Base-by-base conservation (phyloP, 2,888 invertebrate genomes). In the Steinernema hermaphroditum region DNA sequence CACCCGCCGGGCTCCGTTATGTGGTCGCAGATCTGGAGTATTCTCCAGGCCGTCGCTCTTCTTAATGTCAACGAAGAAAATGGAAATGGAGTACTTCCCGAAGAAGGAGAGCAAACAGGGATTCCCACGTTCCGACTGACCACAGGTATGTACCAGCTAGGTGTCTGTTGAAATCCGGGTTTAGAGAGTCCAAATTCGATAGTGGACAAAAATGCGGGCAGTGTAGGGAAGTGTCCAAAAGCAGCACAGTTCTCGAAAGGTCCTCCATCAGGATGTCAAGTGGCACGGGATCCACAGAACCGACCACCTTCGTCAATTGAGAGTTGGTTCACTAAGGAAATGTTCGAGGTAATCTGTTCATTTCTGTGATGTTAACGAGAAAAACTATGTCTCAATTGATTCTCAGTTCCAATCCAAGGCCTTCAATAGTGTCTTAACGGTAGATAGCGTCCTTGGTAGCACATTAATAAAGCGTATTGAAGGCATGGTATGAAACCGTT, bases 271-370 rank as follows among this genome's bases (percentile, higher is more conserved):
- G 49, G 72, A 14, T 82, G 81, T 69, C 43, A 69, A 1, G 72
- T 41, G 8, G 73, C 80, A 2, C 46, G 75, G 8, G 82, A 82
- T 68, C 82, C 82, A 0, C 78, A 80, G 70, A 78, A 78, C 19
- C 68, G 75, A 43, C 80, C 82, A 0, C 29, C 74, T 16, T 74
- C 78, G 2, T 72, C 76, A 12, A 16, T 82, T 62, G 82, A 82
- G 57, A 54, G 70, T 0, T 82, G 82, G 82, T 80, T 82, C 72
- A 82, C 82, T 6, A 72, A 75, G 50, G 80, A 77, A 57, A 78
- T 79, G 73, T 82, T 82, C 41, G 75, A 79, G 54, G 80, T 80
- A 22, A 27, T 12, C 12, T 12, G 37, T 37, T 4, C 6, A 37
- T 37, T 8, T n/a, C n/a, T n/a, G n/a, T n/a, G n/a, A n/a, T n/a